These are phyloP conservation scores for Sebastes schlegelii DNA, from an alignment of 2,113 vertebrate species.

Conservation along the genomic window DNA sequence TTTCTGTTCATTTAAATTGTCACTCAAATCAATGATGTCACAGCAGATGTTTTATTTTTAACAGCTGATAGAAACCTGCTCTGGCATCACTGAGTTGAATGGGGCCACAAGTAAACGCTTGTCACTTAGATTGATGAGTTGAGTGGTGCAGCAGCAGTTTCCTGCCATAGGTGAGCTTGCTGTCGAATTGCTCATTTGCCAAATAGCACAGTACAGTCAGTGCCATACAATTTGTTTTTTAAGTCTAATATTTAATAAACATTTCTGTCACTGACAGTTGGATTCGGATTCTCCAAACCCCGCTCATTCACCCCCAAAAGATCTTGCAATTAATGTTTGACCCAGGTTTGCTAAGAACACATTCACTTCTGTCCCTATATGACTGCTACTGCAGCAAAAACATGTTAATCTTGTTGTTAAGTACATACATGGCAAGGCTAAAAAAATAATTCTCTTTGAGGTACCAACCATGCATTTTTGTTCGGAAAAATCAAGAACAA, in stretches of 20 bases:
- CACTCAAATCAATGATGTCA: background rate
- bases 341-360: conserved; percentile 49
- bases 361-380: conserved; percentile 67
- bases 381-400: conserved; percentile 43
- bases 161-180: background rate
- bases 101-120: background rate
- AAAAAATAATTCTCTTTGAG: conserved; percentile 50
- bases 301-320: background rate
- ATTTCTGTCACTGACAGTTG: conserved; percentile 1
- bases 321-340: conserved; percentile 18
- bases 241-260: background rate
- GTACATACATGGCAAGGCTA: conserved; percentile 37
- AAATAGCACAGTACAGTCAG: background rate
- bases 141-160: conserved; percentile 19
- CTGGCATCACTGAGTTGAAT: conserved; percentile 21
- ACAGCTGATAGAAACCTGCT: conserved; percentile 19
- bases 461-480: conserved; percentile 37
- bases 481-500: conserved; percentile 17
- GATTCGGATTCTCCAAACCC: background rate
- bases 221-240: background rate
- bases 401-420: conserved; percentile 12
- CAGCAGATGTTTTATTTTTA: conserved; percentile 6
- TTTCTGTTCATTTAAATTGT: conserved; percentile 1
- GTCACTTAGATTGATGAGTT: conserved; percentile 13
- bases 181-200: background rate